Percentiles rank a stretch among this genome's conserved stretches.
phyloP scores from a whole-genome alignment of 2,888 invertebrate genomes.

The Hyposoter didymator region DNA sequence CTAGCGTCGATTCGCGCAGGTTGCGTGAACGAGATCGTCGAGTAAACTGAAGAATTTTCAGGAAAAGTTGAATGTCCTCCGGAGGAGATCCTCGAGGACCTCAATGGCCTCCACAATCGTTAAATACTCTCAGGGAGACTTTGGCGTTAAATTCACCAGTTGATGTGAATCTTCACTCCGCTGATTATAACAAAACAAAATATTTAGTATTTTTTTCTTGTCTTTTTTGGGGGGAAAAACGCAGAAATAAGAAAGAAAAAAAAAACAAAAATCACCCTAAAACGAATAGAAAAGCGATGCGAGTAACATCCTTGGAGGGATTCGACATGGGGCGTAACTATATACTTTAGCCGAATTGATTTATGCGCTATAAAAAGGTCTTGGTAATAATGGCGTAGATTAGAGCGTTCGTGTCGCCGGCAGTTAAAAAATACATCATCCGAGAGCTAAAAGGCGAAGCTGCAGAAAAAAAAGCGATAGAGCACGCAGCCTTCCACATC shows the following conservation, averaged over 20 bases:
- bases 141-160: too few relatives aligned
- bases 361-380: constrained; percentile 78
- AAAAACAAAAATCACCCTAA: constrained; percentile 6
- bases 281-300: constrained; percentile 35
- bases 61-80: not conserved
- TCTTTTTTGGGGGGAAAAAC: constrained; percentile 14
- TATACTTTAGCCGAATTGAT: constrained; percentile 73
- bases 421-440: constrained; percentile 79
- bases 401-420: constrained; percentile 78
- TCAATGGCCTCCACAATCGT: not conserved
- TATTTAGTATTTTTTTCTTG: not conserved
- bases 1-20: not conserved
- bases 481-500: not conserved
- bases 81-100: not conserved
- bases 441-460: constrained; percentile 45
- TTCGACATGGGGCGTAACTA: constrained; percentile 74
- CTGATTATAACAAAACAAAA: not conserved
- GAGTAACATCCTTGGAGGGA: constrained; percentile 54
- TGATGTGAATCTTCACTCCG: not conserved
- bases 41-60: not conserved
- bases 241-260: not conserved
- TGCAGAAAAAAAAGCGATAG: constrained; percentile 25
- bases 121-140: not conserved
- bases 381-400: constrained; percentile 77
- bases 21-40: not conserved